Base-by-base conservation (phyloP, 2,888 invertebrate species). In the Lingula anatina region DNA sequence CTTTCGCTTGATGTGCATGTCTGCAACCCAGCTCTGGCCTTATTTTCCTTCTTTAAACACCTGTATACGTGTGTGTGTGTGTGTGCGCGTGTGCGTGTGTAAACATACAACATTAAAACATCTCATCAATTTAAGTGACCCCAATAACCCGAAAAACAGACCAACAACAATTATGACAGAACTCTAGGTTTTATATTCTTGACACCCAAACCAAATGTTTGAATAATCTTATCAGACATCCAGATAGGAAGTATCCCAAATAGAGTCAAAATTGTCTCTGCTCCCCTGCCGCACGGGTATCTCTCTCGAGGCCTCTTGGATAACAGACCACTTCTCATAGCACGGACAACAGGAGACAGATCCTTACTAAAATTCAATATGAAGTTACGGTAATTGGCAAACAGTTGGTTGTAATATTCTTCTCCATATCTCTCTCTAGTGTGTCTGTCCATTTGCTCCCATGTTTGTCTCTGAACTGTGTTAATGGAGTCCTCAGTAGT, bases 241-340 rank as follows among this genome's bases (percentile, higher is more conserved):
- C 71, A 70, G 1, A 67, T 59, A 0, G 73, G 73, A 37, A 73
- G 53, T 7, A 73, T 46, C 3, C 66, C 60, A 46, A 62, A 65
- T 35, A 69, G 12, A n/a, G 55, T 61, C 21, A 70, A 56, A 3
- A 70, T 45, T 23, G 65, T 53, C 28, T 69, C 68, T 4, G 68
- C 70, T 3, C 72, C 71, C 0, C 60, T 56, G 3, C 71, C 71
- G 47, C 70, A 69, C 0, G 65, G 64, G 54, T 69, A 73, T 5
- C 66, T 54, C 36, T 64, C 66, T 7, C 64, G 53, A 1, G 72
- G 73, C 12, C 65, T 53, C 42, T 67, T 70, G 25, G 73, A 72
- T 18, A 73, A 55, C 25, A 73, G 57, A 9, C 64, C 67, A 47
- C 67, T 68, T 12, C 70, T 57, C 55, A 71, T 66, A 12, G 70